Evolutionary conservation across 2,888 invertebrate species (phyloP), one percentile per base, ranked within the genome.

Genomic region (Chrysolina oricalcia): DNA sequence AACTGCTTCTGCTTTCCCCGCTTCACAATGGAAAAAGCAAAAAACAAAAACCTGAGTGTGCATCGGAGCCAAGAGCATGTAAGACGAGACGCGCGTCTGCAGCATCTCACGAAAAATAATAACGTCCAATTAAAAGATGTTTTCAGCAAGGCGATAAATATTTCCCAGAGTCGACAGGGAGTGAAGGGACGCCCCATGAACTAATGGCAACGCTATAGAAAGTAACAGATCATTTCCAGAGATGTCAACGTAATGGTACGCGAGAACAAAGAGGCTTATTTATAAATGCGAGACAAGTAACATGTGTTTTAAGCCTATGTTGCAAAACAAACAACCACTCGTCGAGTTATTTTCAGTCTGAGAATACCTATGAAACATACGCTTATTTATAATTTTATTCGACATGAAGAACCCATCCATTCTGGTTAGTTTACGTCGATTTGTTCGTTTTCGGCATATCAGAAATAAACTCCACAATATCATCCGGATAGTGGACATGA

Each of bases 261-360:
- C 23, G 27, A 70, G 79, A 81, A 83, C 83, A 83, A 83, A 83
- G 83, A 78, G 76, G 80, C 77, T 80, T 83, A 83, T 83, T 83
- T 83, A 83, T 83, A 83, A 76, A 81, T 75, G 79, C 77, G 77
- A 78, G 80, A 81, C 80, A 78, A 80, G 78, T 77, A 82, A 83
- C 83, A 83, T 81, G 81, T 82, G 82, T 74, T 68, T 50, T 56
- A 73, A 74, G 71, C 78, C 74, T 76, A 74, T 72, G 77, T 79
- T 80, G 76, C 80, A 81, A 80, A 81, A 81, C 77, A 80, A 80
- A 78, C 81, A 78, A 78, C 78, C 79, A 79, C 79, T 78, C 67
- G 53, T 53, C 71, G 70, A 73, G 78, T 78, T 80, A 80, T 80
- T 80, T 80, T 77, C 76, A 73, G 80, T 77, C 59, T 65, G 74